Percentiles rank a stretch among this genome's conserved stretches.
phyloP scores from a whole-genome alignment of 1,140 invertebrate species.

The Glossosoma conforme region DNA sequence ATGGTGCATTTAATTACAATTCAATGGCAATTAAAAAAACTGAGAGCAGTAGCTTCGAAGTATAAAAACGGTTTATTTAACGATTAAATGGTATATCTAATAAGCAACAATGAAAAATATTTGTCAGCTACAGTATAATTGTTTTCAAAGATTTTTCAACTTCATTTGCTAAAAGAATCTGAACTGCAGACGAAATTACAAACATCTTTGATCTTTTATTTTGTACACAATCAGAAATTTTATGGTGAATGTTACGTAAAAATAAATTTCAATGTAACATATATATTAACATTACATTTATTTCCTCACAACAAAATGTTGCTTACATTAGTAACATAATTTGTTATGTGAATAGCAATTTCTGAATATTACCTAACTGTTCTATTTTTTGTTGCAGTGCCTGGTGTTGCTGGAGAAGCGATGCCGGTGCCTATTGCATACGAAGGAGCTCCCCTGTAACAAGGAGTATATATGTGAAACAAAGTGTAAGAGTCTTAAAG shows the following conservation, averaged over 20 bases:
- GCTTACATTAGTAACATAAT: constrained; percentile 3
- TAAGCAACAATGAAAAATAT: too few species aligned
- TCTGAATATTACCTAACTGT: background rate
- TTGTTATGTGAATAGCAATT: constrained; percentile 1
- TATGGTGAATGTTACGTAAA: background rate
- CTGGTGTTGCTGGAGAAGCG: constrained; percentile 72
- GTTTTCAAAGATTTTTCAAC: too few species aligned
- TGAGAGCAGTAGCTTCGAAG: too few species aligned
- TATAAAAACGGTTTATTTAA: too few species aligned
- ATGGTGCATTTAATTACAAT: too few species aligned
- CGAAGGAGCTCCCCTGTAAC: constrained; percentile 81
- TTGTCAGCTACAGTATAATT: too few species aligned
- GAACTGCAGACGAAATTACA: too few species aligned
- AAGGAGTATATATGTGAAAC: constrained; percentile 86
- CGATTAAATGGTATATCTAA: too few species aligned
- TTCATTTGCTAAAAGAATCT: too few species aligned
- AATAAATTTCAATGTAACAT: background rate
- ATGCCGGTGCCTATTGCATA: constrained; percentile 75
- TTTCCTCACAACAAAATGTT: background rate
- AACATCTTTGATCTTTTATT: background rate
- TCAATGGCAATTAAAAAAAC: too few species aligned
- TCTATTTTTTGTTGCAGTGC: constrained; percentile 53
- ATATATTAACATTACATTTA: background rate
- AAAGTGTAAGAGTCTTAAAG: constrained; percentile 76
- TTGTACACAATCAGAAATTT: background rate